Conservation (phyloP, 2,797 vertebrate genomes). For the Propithecus perrieri region DNA sequence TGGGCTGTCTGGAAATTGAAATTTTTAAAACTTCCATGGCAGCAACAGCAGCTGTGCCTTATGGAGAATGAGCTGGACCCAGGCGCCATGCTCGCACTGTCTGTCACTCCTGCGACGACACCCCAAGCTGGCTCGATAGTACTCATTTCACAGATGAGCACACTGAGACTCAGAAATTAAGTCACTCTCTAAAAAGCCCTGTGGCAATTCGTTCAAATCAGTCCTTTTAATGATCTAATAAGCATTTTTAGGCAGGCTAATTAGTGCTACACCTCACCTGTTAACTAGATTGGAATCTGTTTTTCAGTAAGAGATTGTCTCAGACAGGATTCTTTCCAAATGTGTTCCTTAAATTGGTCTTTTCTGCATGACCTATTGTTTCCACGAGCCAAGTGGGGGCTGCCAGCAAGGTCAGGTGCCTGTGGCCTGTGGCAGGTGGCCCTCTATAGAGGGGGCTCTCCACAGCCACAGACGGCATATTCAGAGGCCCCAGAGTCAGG, state of each 20-base stretch:
- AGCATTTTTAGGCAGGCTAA: conserved; percentile 72
- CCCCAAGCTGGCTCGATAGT: not conserved
- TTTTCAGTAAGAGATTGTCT: not conserved
- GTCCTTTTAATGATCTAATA: conserved; percentile 22
- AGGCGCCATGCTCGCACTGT: accelerated
- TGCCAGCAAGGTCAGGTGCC: not conserved
- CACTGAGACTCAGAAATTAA: not conserved
- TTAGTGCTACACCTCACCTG: conserved; percentile 62
- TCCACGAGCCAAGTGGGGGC: not conserved
- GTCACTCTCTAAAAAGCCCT: not conserved
- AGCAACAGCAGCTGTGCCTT: not conserved
- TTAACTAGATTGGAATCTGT: conserved; percentile 20
- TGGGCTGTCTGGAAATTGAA: conserved; percentile 44
- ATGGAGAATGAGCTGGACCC: not conserved
- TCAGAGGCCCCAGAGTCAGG: not conserved
- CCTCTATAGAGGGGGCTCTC: not conserved
- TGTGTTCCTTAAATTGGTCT: not conserved
- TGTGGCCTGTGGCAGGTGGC: not conserved
- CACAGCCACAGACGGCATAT: not conserved
- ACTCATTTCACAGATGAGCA: not conserved
- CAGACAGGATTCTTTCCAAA: not conserved
- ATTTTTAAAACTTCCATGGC: not conserved
- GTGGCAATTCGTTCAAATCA: not conserved
- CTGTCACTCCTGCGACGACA: not conserved
- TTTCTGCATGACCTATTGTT: not conserved